Evolutionary conservation across 2,113 vertebrate genomes (phyloP).

Genomic region (Alethe castanea): DNA sequence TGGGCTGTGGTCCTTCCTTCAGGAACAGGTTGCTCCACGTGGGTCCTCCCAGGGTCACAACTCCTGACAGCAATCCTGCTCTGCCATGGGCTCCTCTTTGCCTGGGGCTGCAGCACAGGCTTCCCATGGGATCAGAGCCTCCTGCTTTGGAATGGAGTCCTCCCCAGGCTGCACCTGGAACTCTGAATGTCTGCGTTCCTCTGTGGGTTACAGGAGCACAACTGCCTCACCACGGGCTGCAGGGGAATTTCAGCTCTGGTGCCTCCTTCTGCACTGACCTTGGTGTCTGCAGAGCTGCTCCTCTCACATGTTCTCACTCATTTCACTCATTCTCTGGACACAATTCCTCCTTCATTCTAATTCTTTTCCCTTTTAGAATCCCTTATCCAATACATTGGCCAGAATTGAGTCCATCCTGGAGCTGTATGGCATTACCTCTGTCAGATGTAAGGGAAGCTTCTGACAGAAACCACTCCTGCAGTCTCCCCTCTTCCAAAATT

Average conservation of each 20-base stretch:
- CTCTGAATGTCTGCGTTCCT: too few species aligned
- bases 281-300: not conserved
- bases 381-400: not conserved
- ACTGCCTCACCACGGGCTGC: not conserved
- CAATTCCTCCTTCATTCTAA: not conserved
- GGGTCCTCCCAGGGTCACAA: not conserved
- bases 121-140: not conserved
- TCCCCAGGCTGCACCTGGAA: not conserved
- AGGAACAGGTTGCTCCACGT: not conserved
- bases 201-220: not conserved
- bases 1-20: not conserved
- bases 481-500: rapidly evolving
- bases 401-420: not conserved
- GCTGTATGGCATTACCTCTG: not conserved
- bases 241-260: not conserved
- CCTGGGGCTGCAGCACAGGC: not conserved
- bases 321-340: not conserved
- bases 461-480: not conserved
- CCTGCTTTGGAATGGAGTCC: not conserved
- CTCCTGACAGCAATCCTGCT: not conserved
- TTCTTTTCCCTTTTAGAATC: not conserved
- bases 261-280: not conserved
- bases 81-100: not conserved
- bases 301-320: not conserved
- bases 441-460: not conserved